Evolutionary conservation across 2,797 vertebrate species (phyloP).

Genomic region (Coreius guichenoti): DNA sequence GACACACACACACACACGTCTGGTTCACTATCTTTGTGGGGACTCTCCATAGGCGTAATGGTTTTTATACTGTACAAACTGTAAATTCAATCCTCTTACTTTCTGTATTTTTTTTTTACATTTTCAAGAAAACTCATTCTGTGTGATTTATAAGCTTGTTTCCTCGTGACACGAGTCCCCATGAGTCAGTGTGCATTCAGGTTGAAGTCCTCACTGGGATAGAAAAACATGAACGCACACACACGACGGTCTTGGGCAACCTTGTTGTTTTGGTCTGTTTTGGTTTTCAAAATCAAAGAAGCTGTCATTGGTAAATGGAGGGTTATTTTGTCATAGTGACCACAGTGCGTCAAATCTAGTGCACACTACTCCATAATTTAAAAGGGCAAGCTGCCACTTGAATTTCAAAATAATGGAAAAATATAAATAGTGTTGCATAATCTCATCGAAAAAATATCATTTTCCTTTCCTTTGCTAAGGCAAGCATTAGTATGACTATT

Average conservation of each 20-base stretch:
- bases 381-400: conserved; percentile 27
- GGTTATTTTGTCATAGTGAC: conserved; percentile 30
- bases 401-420: conserved; percentile 34
- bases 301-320: conserved; percentile 16
- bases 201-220: no score
- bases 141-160: no score
- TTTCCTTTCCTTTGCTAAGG: neutral
- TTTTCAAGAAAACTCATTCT: no score
- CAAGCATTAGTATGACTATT: no score
- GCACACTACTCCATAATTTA: conserved; percentile 42
- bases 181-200: no score
- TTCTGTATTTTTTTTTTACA: no score
- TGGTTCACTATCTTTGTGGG: no score
- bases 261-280: neutral
- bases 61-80: no score
- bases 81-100: no score
- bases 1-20: neutral
- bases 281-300: conserved; percentile 37
- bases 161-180: no score
- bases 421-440: conserved; percentile 49
- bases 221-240: no score
- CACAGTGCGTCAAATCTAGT: conserved; percentile 37
- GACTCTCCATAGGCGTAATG: no score
- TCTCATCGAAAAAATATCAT: conserved; percentile 26
- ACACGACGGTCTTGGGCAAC: neutral